These are phyloP conservation scores for Notarius quadriscutis DNA, from an alignment of 2,113 vertebrate species.

Conservation along the genomic window DNA sequence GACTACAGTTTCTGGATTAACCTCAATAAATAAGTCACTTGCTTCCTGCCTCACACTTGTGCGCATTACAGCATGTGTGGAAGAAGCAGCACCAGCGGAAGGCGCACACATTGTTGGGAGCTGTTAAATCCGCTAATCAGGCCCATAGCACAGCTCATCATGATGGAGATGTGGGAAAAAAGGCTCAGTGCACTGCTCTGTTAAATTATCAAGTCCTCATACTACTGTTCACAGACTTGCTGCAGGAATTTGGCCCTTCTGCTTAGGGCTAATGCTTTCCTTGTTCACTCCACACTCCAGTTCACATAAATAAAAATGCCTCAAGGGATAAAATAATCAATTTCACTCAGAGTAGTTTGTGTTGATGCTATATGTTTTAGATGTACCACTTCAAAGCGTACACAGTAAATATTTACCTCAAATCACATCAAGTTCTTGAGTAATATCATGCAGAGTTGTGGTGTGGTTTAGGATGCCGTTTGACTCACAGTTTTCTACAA, in stretches of 20 bases:
- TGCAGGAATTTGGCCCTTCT: slow-evolving; percentile 10
- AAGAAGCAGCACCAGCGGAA: not conserved
- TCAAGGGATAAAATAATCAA: slow-evolving; percentile 9
- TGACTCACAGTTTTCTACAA: not conserved
- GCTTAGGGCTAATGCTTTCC: not conserved
- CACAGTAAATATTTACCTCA: slow-evolving; percentile 16
- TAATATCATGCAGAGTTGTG: not conserved
- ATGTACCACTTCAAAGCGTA: slow-evolving; percentile 14
- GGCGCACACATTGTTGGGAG: not conserved
- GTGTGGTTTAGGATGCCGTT: not conserved
- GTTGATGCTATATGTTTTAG: not conserved
- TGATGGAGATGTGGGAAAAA: not conserved
- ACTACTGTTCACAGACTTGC: not conserved
- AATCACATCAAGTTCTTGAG: not conserved
- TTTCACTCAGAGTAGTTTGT: slow-evolving; percentile 7
- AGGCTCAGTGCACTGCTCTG: slow-evolving; percentile 4
- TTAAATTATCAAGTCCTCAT: not conserved
- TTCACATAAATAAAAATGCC: slow-evolving; percentile 13
- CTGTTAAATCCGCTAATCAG: not conserved
- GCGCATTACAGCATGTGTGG: not conserved
- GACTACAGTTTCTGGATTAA: not conserved
- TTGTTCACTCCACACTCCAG: slow-evolving; percentile 5
- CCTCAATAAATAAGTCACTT: not conserved
- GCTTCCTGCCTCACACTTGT: not conserved
- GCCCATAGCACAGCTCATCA: not conserved